A percentile compares a stretch with the other conserved stretches of the same genome.
phyloP scores from a whole-genome alignment of 2,113 vertebrate genomes.

The Callaeas wilsoni region DNA sequence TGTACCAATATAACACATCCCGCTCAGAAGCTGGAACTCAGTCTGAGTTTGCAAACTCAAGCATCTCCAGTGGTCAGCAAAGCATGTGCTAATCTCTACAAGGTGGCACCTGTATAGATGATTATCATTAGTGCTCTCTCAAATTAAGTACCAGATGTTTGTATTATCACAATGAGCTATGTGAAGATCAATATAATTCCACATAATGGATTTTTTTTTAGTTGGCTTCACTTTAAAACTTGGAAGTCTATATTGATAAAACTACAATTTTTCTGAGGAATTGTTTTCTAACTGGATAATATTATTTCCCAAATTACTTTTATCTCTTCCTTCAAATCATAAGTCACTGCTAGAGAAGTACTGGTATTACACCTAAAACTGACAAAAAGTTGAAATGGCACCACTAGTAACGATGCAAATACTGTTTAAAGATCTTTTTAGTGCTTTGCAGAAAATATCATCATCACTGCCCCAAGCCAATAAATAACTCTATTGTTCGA shows the following conservation, averaged over 20 bases:
- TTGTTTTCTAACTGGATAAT: background rate
- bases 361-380: background rate
- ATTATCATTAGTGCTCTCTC: background rate
- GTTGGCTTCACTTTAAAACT: slow-evolving; percentile 4
- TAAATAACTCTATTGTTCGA: background rate
- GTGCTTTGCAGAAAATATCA: background rate
- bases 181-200: background rate
- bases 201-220: background rate
- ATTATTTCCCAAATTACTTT: slow-evolving; percentile 12
- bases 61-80: background rate
- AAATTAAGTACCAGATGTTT: background rate
- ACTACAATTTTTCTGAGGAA: background rate
- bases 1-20: background rate
- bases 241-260: slow-evolving; percentile 6
- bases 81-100: background rate
- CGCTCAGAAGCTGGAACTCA: background rate
- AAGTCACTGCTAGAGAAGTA: background rate
- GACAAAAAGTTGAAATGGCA: background rate
- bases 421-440: background rate
- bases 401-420: background rate
- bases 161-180: background rate
- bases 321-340: background rate
- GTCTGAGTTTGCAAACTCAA: background rate
- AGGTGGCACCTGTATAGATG: background rate
- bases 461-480: background rate